Conservation (phyloP, 2,113 vertebrate species). For the Hiodon alosoides region DNA sequence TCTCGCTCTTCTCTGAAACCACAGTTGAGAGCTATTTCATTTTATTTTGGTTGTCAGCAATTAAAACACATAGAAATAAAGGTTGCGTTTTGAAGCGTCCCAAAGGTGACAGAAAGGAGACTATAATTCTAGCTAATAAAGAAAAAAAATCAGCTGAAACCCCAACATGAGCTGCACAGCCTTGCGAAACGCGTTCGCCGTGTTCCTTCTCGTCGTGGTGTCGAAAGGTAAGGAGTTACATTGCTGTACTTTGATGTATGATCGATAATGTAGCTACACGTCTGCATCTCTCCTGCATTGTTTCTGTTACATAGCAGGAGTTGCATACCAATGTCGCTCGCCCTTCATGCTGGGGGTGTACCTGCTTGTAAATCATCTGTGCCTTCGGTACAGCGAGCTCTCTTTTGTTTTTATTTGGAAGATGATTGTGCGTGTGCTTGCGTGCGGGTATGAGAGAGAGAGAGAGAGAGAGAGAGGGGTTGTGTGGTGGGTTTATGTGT, state of each 20-base stretch:
- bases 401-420: slow-evolving; percentile 36
- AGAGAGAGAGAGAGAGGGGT: not conserved
- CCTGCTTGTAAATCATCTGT: slow-evolving; percentile 53
- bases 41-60: slow-evolving; percentile 36
- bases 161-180: slow-evolving; percentile 61
- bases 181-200: slow-evolving; percentile 56
- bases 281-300: slow-evolving; percentile 39
- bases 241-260: slow-evolving; percentile 34
- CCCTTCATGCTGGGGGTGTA: slow-evolving; percentile 36
- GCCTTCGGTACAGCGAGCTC: slow-evolving; percentile 37
- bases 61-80: slow-evolving; percentile 13
- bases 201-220: slow-evolving; percentile 55
- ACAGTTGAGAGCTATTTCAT: slow-evolving; percentile 18
- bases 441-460: slow-evolving; percentile 10
- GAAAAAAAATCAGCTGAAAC: slow-evolving; percentile 47
- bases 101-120: slow-evolving; percentile 38
- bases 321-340: slow-evolving; percentile 60
- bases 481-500: not conserved
- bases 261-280: slow-evolving; percentile 28
- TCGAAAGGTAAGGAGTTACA: slow-evolving; percentile 61
- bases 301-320: slow-evolving; percentile 44
- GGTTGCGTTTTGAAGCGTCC: slow-evolving; percentile 22
- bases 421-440: slow-evolving; percentile 10
- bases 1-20: slow-evolving; percentile 3
- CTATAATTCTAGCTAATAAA: slow-evolving; percentile 41